Evolutionary conservation across 2,797 vertebrate genomes (phyloP), one percentile per base, ranked within the genome.

Genomic region (Danionella dracula): DNA sequence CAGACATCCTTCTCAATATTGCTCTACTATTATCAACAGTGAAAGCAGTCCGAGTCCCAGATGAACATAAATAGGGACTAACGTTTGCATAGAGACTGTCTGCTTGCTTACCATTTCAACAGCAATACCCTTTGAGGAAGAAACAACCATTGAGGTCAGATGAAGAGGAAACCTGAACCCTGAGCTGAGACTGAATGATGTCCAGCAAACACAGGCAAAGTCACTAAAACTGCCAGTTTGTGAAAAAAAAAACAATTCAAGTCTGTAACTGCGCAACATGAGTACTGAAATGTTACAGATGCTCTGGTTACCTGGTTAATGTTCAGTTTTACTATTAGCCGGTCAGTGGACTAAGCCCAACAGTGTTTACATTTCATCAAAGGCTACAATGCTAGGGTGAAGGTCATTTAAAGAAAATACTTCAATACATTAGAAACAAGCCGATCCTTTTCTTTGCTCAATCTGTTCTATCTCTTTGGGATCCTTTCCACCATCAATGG

Each of bases 21-120:
- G 23, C 23, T 27, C 23, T 27, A 27, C 23, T 27, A 27, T 6
- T 8, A 46, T 27, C 34, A 29, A 66, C 38, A 55, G 6, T 13
- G 50, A 65, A 45, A 12, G 13, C 7, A 44, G 31, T 29, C 13
- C 27, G 41, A 35, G 49, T 10, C 29, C 38, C 31, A 23, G 27
- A n/a, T 55, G 21, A 41, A 29, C 19, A 8, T 10, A 10, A 20
- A 45, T 17, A 19, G 3, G 6, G 34, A 15, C 12, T 27, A 15
- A 35, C 17, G 45, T 32, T 76, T 77, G 72, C 75, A 77, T 66
- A 77, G 75, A 69, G 21, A 19, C 17, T 7, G 27, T 34, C 45
- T 32, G 56, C 40, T 58, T 46, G 38, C 45, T 34, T 55, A 48
- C 42, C n/a, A 45, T 58, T 44, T 53, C 48, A 37, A 55, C 11